A percentile compares a stretch with the other conserved stretches of the same genome.
Evolutionary conservation across 2,888 invertebrate genomes (phyloP).

Genomic region (Alviniconcha strummeri): DNA sequence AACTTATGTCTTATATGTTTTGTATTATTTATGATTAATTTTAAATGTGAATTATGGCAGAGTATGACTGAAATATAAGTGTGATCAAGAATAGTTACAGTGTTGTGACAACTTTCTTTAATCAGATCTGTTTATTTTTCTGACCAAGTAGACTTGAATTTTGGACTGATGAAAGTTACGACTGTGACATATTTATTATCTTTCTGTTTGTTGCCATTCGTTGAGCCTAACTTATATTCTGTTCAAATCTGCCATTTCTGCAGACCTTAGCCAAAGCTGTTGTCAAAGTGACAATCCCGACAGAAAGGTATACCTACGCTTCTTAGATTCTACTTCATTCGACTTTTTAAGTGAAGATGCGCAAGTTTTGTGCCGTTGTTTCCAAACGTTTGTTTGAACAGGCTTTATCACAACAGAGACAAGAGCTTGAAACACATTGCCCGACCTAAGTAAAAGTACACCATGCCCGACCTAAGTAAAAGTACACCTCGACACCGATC

Average conservation of each 20-base stretch:
- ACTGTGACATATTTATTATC: not conserved
- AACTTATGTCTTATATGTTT: too few relatives aligned
- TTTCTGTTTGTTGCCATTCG: conserved; percentile 14
- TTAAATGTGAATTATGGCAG: too few relatives aligned
- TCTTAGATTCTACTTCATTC: conserved; percentile 24
- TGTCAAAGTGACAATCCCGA: conserved; percentile 98
- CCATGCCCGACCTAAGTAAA: too few relatives aligned
- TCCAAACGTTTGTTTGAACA: conserved; percentile 22
- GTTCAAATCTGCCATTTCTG: conserved; percentile 71
- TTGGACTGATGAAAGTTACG: too few relatives aligned
- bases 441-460: too few relatives aligned
- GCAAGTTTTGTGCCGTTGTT: conserved; percentile 8
- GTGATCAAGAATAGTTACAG: too few relatives aligned
- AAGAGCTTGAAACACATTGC: conserved; percentile 10
- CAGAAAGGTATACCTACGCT: conserved; percentile 85
- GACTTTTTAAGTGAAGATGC: conserved; percentile 4
- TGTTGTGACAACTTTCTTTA: too few relatives aligned
- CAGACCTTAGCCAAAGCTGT: conserved; percentile 91
- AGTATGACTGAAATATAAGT: too few relatives aligned
- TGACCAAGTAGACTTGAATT: too few relatives aligned
- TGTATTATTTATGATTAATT: too few relatives aligned
- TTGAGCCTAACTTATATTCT: conserved; percentile 48
- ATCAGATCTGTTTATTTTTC: too few relatives aligned
- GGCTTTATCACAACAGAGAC: conserved; percentile 1
- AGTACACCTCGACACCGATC: too few relatives aligned